Base-by-base conservation (phyloP, 2,113 vertebrate species). In the Agelaius tricolor region DNA sequence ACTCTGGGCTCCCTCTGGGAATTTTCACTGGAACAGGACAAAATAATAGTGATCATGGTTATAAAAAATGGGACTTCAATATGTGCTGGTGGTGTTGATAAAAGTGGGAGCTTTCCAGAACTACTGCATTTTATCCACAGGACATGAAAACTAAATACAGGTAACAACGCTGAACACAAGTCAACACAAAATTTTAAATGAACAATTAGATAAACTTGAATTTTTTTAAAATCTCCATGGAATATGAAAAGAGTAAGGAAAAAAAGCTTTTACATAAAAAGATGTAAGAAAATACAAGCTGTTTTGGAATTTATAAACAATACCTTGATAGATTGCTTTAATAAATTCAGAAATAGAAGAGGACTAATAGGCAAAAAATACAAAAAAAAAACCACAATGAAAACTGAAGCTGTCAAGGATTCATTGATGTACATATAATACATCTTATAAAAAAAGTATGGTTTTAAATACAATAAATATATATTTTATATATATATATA, bases 41-140 rank as follows among this genome's bases (percentile, higher is more conserved):
- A 92, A 85, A 15, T 37, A 39, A 6, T 52, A 65, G 35, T 35
- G 22, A 30, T 35, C 21, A 46, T 3, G 72, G 16, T 39, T 47
- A 20, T 33, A 35, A 82, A 19, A 55, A 74, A 59, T 5, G 1
- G 15, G 37, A 49, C 19, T 84, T 84, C 30, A 58, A 0, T 33
- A 31, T 9, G 8, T 66, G 30, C 31, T 19, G 26, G 0, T 37
- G 28, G 22, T 57, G 26, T 77, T 77, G n/a, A 66, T 51, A 49
- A 9, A 58, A 14, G 23, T 2, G 11, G 55, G 66, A 86, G n/a
- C 5, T 71, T 92, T 33, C 30, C 21, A 55, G 44, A 63, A 63
- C 33, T 59, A 26, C 3, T 62, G 16, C 1, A 0, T 5, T 66
- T 86, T 69, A 20, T 46, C 39, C 9, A 2, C 1, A 2, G 57